Evolutionary conservation across 2,888 invertebrate genomes (phyloP).

Genomic region (Myathropa florea): DNA sequence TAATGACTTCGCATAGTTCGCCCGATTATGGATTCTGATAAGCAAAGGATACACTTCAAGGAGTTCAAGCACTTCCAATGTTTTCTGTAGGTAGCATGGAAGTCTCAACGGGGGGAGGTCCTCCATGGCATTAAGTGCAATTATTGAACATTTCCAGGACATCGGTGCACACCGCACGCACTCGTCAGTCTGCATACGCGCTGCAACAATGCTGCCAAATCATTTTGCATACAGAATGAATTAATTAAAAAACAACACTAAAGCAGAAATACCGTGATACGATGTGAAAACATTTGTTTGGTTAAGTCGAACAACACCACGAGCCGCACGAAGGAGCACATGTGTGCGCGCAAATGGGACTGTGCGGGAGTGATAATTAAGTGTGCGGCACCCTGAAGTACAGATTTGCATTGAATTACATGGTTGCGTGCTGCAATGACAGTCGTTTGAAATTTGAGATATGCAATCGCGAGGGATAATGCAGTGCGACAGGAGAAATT

Average conservation of each 20-base stretch:
- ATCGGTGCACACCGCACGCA: background rate
- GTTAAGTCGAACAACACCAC: conserved; percentile 22
- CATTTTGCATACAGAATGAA: background rate
- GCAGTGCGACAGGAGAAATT: conserved; percentile 33
- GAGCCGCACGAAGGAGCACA: background rate
- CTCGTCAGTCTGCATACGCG: background rate
- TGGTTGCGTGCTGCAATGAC: conserved; percentile 40
- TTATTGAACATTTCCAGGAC: background rate
- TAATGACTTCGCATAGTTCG: conserved; percentile 16
- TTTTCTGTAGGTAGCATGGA: background rate
- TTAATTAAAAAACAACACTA: background rate
- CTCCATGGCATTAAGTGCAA: background rate
- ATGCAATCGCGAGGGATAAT: conserved; percentile 23
- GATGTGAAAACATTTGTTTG: conserved; percentile 45
- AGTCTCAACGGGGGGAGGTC: background rate
- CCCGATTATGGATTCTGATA: conserved; percentile 6
- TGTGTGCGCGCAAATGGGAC: background rate
- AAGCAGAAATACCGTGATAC: background rate
- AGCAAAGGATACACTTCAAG: background rate
- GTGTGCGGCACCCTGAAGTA: conserved; percentile 1
- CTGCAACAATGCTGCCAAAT: background rate
- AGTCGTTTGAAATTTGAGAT: conserved; percentile 12
- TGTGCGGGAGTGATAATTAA: conserved; percentile 21
- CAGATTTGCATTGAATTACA: conserved; percentile 32
- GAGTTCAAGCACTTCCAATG: background rate